Evolutionary conservation across 92 coral and sea anemone genomes (phyloP).

Genomic region (Micromussa lordhowensis): DNA sequence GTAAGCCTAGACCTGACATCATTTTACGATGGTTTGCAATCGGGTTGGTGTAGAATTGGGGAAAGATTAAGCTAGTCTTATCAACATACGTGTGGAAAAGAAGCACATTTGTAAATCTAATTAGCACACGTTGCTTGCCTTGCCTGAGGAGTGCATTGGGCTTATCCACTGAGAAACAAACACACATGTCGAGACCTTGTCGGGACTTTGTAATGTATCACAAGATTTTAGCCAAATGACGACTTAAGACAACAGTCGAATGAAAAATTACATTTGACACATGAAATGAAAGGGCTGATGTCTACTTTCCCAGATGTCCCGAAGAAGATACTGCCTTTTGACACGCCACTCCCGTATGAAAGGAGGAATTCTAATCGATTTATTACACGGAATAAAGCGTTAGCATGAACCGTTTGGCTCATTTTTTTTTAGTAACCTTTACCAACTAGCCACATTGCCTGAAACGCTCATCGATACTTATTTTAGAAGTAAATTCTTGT

Average conservation of each 20-base stretch:
- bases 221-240: not conserved
- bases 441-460: not conserved
- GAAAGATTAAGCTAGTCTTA: not conserved
- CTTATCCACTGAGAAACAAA: not conserved
- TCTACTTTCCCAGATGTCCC: conserved; percentile 26
- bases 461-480: not conserved
- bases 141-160: not conserved
- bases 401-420: not conserved
- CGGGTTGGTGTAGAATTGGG: not conserved
- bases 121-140: conserved; percentile 9
- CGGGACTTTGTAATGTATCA: conserved; percentile 1
- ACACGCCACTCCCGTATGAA: not conserved
- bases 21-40: not conserved
- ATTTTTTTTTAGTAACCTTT: not conserved
- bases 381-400: not conserved
- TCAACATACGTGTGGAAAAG: not conserved
- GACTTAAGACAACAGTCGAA: conserved; percentile 2
- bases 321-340: not conserved
- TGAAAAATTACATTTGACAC: conserved; percentile 35
- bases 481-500: not conserved
- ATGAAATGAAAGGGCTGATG: not conserved
- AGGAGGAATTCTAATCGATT: not conserved
- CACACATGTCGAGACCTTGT: conserved; percentile 9
- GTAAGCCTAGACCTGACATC: not conserved
- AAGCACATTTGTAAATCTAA: conserved; percentile 26